phyloP scores from a whole-genome alignment of 2,113 vertebrate genomes.

The Reinhardtius hippoglossoides region DNA sequence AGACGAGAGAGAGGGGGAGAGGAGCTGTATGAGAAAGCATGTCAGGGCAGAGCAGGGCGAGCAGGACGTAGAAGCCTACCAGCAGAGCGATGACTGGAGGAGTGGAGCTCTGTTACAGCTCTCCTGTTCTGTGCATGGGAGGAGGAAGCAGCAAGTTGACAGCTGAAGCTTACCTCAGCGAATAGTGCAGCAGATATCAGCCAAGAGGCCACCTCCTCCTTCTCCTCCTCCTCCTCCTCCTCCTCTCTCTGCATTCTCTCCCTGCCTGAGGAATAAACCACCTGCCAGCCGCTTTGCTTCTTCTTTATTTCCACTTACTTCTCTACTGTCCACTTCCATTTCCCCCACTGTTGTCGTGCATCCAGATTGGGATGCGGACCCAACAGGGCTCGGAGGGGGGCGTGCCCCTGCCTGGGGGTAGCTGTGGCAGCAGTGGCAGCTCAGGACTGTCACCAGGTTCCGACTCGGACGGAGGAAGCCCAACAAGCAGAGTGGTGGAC shows the following conservation, averaged over 20 bases:
- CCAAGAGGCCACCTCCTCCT: constrained; percentile 44
- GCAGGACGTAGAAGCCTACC: no score
- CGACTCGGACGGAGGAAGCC: constrained; percentile 91
- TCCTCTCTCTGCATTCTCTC: constrained; percentile 10
- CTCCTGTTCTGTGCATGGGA: constrained; percentile 26
- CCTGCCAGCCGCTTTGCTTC: constrained; percentile 31
- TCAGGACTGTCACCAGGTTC: constrained; percentile 91
- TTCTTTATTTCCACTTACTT: constrained; percentile 7
- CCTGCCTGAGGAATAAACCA: constrained; percentile 42
- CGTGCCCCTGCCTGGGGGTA: constrained; percentile 86
- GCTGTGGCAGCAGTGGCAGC: constrained; percentile 88
- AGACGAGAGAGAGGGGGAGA: constrained; percentile 33
- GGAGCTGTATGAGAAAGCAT: constrained; percentile 43
- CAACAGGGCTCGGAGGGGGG: constrained; percentile 89
- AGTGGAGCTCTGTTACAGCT: constrained; percentile 33
- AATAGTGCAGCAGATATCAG: constrained; percentile 48
- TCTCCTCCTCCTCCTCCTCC: constrained; percentile 1
- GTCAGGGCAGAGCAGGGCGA: no score
- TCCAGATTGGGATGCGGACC: constrained; percentile 84
- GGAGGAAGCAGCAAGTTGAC: constrained; percentile 61
- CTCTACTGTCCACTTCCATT: constrained; percentile 7
- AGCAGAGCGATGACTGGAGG: constrained; percentile 56
- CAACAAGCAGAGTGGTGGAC: constrained; percentile 79
- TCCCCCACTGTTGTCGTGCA: constrained; percentile 13
- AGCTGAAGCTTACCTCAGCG: constrained; percentile 63